phyloP scores from a whole-genome alignment of 1,140 invertebrate genomes.

The Pissodes strobi region DNA sequence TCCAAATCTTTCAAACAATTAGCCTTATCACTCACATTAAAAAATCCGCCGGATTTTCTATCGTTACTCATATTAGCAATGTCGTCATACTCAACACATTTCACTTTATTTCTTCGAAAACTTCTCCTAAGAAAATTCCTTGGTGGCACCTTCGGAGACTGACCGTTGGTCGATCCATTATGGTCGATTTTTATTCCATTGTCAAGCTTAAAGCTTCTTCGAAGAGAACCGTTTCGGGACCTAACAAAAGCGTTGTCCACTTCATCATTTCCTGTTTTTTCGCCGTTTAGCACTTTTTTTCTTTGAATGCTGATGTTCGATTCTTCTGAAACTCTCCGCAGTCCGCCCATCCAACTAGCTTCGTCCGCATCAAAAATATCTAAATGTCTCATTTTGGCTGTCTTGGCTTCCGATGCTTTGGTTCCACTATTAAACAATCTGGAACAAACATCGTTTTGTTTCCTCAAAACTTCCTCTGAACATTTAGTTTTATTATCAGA shows the following conservation, averaged over 20 bases:
- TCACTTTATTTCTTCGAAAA: conserved; percentile 20
- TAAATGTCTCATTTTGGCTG: conserved; percentile 61
- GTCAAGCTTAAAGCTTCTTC: conserved; percentile 17
- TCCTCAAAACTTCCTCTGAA: conserved; percentile 37
- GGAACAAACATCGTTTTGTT: conserved; percentile 53
- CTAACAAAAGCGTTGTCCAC: conserved; percentile 25
- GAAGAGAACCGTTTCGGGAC: conserved; percentile 35
- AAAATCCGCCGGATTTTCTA: conserved; percentile 38
- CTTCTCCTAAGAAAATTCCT: conserved; percentile 28
- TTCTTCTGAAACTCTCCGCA: conserved; percentile 37
- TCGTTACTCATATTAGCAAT: conserved; percentile 29
- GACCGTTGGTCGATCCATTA: not conserved
- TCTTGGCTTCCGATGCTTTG: conserved; percentile 63
- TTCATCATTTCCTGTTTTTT: not conserved
- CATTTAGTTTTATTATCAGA: conserved; percentile 37
- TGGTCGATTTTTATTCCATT: conserved; percentile 1
- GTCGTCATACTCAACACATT: conserved; percentile 31
- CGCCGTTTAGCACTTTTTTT: conserved; percentile 16
- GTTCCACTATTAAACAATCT: conserved; percentile 61
- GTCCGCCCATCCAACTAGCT: conserved; percentile 40
- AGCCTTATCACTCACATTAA: conserved; percentile 29
- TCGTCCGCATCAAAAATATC: conserved; percentile 52
- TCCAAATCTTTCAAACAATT: conserved; percentile 41
- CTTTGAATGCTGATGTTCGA: conserved; percentile 23
- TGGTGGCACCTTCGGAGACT: not conserved